phyloP scores from a whole-genome alignment of 2,113 vertebrate species.

The Engraulis encrasicolus region DNA sequence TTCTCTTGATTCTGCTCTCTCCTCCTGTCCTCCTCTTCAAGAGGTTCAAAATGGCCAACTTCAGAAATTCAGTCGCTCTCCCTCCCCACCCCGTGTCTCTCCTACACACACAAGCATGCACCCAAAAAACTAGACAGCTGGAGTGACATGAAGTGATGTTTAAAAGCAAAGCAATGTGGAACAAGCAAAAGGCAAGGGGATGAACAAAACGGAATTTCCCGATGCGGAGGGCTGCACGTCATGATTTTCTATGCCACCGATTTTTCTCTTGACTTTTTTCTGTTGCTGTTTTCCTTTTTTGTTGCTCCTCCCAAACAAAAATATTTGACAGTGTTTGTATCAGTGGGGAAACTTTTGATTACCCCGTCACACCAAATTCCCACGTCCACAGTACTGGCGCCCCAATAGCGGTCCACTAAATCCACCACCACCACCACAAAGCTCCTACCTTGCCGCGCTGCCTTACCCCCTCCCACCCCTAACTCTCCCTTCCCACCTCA shows the following conservation, averaged over 20 bases:
- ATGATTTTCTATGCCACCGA: slow-evolving; percentile 39
- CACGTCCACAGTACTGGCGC: neutral
- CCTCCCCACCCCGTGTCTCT: neutral
- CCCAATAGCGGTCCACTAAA: neutral
- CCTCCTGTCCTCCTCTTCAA: neutral
- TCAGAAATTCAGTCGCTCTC: neutral
- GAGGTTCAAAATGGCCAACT: neutral
- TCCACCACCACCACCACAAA: slow-evolving; percentile 30
- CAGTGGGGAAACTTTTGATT: slow-evolving; percentile 36
- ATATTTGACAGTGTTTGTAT: slow-evolving; percentile 41
- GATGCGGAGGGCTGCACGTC: slow-evolving; percentile 36
- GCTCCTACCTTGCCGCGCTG: slow-evolving; percentile 53
- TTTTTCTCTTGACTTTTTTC: slow-evolving; percentile 26
- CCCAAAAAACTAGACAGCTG: neutral
- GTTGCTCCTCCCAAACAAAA: slow-evolving; percentile 24
- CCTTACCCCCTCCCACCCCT: slow-evolving; percentile 57
- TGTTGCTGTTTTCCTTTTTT: slow-evolving; percentile 26
- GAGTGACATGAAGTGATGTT: neutral
- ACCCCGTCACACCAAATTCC: slow-evolving; percentile 37
- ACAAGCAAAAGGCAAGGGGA: slow-evolving; percentile 9
- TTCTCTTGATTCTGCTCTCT: neutral
- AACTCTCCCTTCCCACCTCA: slow-evolving; percentile 36
- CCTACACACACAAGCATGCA: slow-evolving; percentile 5
- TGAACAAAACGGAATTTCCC: neutral
- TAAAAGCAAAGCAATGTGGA: slow-evolving; percentile 53